Percentiles rank a stretch among this genome's conserved stretches.
These are phyloP conservation scores for Siphamia tubifer DNA, from an alignment of 2,113 vertebrate genomes.

Conservation along the genomic window DNA sequence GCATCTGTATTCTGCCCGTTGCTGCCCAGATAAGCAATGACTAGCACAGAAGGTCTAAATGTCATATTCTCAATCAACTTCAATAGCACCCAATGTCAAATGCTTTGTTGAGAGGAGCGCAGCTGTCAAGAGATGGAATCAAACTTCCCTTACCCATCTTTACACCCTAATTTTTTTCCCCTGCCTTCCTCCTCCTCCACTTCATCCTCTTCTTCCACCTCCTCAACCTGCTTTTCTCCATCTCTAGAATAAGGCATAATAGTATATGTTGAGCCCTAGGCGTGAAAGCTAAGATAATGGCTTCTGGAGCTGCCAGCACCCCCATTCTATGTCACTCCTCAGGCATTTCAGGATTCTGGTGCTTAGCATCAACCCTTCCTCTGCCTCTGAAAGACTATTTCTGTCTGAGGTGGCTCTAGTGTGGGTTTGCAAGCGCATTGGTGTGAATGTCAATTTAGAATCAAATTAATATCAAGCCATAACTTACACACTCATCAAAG, in stretches of 20 bases:
- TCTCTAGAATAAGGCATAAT: conserved; percentile 27
- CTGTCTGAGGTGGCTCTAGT: conserved; percentile 11
- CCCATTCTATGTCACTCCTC: conserved; percentile 29
- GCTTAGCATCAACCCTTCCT: conserved; percentile 29
- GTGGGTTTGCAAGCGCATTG: conserved; percentile 31
- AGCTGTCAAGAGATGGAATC: conserved; percentile 54
- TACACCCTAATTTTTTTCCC: conserved; percentile 1
- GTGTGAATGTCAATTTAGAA: conserved; percentile 23
- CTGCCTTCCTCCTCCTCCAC: conserved; percentile 13
- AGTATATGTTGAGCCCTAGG: conserved; percentile 28
- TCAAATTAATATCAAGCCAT: conserved; percentile 47
- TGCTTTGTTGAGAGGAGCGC: conserved; percentile 54
- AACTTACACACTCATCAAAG: conserved; percentile 17
- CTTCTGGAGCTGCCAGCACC: conserved; percentile 37
- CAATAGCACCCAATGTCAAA: conserved; percentile 58
- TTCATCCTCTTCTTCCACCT: conserved; percentile 15
- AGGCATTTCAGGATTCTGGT: conserved; percentile 31
- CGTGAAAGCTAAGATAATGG: conserved; percentile 42
- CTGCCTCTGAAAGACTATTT: conserved; percentile 36
- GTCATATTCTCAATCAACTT: conserved; percentile 74
- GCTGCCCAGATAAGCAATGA: conserved; percentile 62
- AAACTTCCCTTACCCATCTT: conserved; percentile 22
- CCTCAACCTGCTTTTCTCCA: conserved; percentile 7
- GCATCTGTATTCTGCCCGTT: conserved; percentile 61
- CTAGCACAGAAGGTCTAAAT: conserved; percentile 57